Percentiles rank a stretch among this genome's conserved stretches.
Conservation (phyloP, 2,888 invertebrate species). For the Automeris io region DNA sequence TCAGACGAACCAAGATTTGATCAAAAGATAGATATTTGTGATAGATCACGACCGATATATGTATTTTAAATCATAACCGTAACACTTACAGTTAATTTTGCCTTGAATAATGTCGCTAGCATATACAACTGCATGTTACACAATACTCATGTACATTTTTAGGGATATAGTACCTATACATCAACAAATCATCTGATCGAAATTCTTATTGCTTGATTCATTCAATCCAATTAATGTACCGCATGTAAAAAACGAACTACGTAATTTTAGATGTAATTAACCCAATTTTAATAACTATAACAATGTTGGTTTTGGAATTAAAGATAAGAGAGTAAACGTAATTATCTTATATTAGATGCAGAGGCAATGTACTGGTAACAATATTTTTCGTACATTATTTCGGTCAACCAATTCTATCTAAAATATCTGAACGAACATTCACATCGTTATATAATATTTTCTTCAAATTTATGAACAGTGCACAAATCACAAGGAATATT, state of each 20-base stretch:
- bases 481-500: too few species aligned
- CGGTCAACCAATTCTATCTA: too few species aligned
- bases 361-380: too few species aligned
- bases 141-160: too few species aligned
- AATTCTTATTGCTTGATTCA: neutral
- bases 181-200: neutral
- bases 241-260: too few species aligned
- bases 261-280: neutral
- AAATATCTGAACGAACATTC: too few species aligned
- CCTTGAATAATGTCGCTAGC: too few species aligned
- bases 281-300: neutral
- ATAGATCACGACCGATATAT: conserved; percentile 19
- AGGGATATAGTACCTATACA: neutral
- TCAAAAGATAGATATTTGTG: conserved; percentile 15
- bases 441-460: too few species aligned
- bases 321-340: neutral
- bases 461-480: too few species aligned
- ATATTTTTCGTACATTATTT: too few species aligned
- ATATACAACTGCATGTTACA: too few species aligned
- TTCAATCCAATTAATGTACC: neutral
- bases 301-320: conserved; percentile 1
- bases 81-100: conserved; percentile 1
- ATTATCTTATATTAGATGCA: too few species aligned
- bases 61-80: conserved; percentile 10
- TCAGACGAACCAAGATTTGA: conserved; percentile 8